Evolutionary conservation across 1,140 invertebrate genomes (phyloP), one percentile per base, ranked within the genome.

Genomic region (Ephestia elutella): DNA sequence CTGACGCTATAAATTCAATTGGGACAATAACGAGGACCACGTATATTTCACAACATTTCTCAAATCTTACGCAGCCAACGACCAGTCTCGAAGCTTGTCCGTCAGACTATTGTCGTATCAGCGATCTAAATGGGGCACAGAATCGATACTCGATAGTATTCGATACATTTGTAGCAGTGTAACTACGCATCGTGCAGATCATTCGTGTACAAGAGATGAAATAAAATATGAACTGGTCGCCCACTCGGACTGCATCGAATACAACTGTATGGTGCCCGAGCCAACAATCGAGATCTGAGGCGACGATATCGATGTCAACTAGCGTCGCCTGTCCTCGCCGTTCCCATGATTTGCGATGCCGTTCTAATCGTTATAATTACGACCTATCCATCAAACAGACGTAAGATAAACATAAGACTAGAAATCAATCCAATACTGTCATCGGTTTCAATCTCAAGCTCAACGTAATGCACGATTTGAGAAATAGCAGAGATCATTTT

Each of bases 341-440:
- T 82, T 86, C 82, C 72, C 81, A 84, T 84, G 81, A 85, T 80
- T 78, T 82, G 80, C 78, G 72, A 83, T 80, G 70, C 75, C 72
- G 70, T 77, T 82, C 76, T 81, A 86, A 80, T 80, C 72, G 57
- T 82, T 78, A 81, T 85, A 86, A 87, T 86, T 87, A 83, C 78
- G 63, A 63, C 65, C 75, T 75, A 80, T 85, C 80, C 68, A 81
- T 87, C 82, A 85, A 82, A 79, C 65, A 65, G 80, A 82, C 75
- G 63, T 80, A 80, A 72, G 73, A 80, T 75, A 82, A 78, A 74
- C 73, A 75, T 67, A 58, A 69, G 56, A 70, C 70, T 70, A 62
- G 67, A 74, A 77, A 69, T 68, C 71, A 57, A 67, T 65, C 62
- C 55, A 59, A 71, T 74, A 68, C 50, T 63, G 62, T 62, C 70